phyloP scores from a whole-genome alignment of 2,888 invertebrate species.

The Drepanosiphum platanoidis region DNA sequence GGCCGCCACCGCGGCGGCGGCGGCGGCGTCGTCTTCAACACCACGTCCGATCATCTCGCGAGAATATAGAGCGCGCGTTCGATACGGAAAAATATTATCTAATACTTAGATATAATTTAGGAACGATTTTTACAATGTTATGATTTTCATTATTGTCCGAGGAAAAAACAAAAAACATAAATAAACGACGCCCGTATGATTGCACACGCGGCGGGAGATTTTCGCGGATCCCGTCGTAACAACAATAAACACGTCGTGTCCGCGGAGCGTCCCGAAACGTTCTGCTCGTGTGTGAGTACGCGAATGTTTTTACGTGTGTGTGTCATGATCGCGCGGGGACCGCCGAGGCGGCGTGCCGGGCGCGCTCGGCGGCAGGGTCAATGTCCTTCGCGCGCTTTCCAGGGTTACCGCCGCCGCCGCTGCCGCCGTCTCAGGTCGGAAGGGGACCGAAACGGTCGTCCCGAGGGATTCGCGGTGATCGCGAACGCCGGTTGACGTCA shows the following conservation, averaged over 20 bases:
- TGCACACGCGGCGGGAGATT: not conserved
- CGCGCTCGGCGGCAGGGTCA: constrained; percentile 54
- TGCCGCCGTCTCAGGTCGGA: constrained; percentile 28
- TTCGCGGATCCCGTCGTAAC: not conserved
- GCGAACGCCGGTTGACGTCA: constrained; percentile 53
- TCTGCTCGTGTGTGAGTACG: constrained; percentile 7
- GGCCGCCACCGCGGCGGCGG: not conserved
- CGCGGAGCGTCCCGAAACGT: constrained; percentile 37
- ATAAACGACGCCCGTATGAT: too few species aligned
- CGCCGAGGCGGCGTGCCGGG: constrained; percentile 38
- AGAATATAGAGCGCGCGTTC: not conserved
- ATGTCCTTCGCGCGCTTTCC: constrained; percentile 58
- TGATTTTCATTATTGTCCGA: not conserved
- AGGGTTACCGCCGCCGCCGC: constrained; percentile 45
- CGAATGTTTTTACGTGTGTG: not conserved
- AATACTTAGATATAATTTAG: too few species aligned
- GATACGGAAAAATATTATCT: too few species aligned
- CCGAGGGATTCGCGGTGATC: constrained; percentile 26
- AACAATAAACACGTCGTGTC: not conserved
- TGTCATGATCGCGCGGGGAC: constrained; percentile 28
- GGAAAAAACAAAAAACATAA: too few species aligned
- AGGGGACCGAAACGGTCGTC: constrained; percentile 32
- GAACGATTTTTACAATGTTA: not conserved
- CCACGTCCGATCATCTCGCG: constrained; percentile 25
- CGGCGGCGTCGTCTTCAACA: too few species aligned